Evolutionary conservation across 2,888 invertebrate species (phyloP).

Genomic region (Hyalella azteca): DNA sequence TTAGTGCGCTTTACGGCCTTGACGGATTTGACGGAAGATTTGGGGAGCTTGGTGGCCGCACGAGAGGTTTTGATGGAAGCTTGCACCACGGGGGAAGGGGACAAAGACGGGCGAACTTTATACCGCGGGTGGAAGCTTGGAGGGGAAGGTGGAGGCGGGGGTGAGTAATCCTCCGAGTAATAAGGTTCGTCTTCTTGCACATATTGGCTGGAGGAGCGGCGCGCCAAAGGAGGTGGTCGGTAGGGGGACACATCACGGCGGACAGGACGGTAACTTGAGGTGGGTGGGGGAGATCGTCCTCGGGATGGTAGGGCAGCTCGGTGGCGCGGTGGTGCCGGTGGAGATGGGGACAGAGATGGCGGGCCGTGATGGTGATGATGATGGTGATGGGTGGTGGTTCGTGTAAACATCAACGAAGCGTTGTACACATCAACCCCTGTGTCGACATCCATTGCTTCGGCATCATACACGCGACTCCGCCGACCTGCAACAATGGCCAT

Average conservation of each 20-base stretch:
- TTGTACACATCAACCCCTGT: not conserved
- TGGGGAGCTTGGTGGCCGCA: not conserved
- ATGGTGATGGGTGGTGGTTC: conserved; percentile 7
- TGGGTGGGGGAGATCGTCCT: not conserved
- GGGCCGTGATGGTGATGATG: conserved; percentile 7
- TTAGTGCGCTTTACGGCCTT: not conserved
- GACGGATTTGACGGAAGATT: not conserved
- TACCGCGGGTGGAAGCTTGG: conserved; percentile 14
- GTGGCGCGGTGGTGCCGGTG: not conserved
- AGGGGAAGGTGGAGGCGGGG: not conserved
- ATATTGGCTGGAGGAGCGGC: not conserved
- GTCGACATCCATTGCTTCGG: not conserved
- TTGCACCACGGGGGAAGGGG: not conserved
- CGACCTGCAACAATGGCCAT: not conserved
- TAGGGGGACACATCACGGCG: not conserved
- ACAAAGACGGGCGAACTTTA: not conserved
- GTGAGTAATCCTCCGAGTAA: not conserved
- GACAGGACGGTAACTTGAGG: not conserved
- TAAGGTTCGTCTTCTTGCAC: not conserved
- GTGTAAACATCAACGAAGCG: not conserved
- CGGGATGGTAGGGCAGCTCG: not conserved
- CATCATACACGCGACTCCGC: not conserved
- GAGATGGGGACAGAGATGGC: not conserved
- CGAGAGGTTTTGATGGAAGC: not conserved
- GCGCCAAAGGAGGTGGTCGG: not conserved